Conservation (phyloP, 2,113 vertebrate species). For the Cyphomyrus discorhynchus region DNA sequence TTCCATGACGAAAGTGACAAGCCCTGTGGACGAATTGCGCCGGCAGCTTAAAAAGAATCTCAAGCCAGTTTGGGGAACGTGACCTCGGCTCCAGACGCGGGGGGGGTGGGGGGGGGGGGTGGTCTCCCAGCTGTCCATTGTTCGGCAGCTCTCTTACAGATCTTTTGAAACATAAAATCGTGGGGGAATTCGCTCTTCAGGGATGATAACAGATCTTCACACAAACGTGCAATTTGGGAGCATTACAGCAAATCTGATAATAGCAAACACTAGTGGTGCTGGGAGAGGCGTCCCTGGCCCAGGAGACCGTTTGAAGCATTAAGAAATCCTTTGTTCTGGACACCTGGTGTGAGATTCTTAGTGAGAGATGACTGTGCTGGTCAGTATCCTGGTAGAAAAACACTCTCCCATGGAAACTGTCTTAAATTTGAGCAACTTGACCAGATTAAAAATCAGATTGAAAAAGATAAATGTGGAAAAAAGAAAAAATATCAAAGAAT, state of each 20-base stretch:
- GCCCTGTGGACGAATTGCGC: background rate
- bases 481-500: conserved; percentile 33
- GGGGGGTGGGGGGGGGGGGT: background rate
- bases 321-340: background rate
- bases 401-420: conserved; percentile 19
- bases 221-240: conserved; percentile 18
- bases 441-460: conserved; percentile 7
- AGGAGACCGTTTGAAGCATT: background rate
- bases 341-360: background rate
- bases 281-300: background rate
- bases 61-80: background rate
- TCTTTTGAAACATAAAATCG: background rate
- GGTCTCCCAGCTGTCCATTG: background rate
- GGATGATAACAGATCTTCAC: background rate
- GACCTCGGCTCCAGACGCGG: background rate
- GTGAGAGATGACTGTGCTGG: background rate
- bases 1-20: background rate
- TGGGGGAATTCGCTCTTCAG: background rate
- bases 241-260: conserved; percentile 14
- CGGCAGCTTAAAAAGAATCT: background rate
- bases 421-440: conserved; percentile 43
- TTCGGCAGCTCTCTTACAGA: background rate
- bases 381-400: background rate
- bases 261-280: conserved; percentile 3
- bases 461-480: conserved; percentile 20